Base-by-base conservation (phyloP, 2,113 vertebrate genomes). In the Numenius arquata region DNA sequence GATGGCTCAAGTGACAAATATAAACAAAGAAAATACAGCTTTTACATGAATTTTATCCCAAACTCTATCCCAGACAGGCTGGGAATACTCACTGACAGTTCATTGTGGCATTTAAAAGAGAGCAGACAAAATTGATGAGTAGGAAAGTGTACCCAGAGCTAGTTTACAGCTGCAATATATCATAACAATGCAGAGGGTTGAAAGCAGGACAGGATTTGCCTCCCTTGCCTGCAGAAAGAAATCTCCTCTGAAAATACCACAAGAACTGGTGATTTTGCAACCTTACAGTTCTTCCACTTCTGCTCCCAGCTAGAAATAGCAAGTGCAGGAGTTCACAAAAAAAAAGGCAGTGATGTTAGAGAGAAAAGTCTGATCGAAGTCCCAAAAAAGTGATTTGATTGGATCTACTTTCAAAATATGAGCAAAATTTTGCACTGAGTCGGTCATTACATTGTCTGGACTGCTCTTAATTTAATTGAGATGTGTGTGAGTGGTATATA, bases 401-500 rank as follows among this genome's bases (percentile, higher is more conserved):
- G 23, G 21, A 86, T 93, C 67, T 59, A 16, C 53, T 88, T 82
- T 77, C 65, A 86, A 95, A 88, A 79, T 58, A 75, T 12, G 47
- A 80, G 41, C 17, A 95, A 93, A 52, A 85, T 70, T 67, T 94
- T 94, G 12, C 72, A 77, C 48, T 84, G 55, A 76, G 17, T 90
- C 4, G 3, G 52, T 75, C 62, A 76, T 74, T 80, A 26, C 36
- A 67, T 95, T 94, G 30, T 71, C 55, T 86, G n/a, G 50, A 78
- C 56, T 75, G 38, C 50, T 56, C 87, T 84, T 86, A 85, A 82
- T 89, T 92, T 95, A 96, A 94, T 50, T 77, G 84, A 96, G 71
- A 85, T 73, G 3, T 82, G 30, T 92, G 77, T 52, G 75, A 95
- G 72, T 45, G 25, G 36, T 68, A 53, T 66, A 17, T 17, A 82